A percentile compares a stretch with the other conserved stretches of the same genome.
Evolutionary conservation across 2,113 vertebrate species (phyloP).

Genomic region (Genyomyrus donnyi): DNA sequence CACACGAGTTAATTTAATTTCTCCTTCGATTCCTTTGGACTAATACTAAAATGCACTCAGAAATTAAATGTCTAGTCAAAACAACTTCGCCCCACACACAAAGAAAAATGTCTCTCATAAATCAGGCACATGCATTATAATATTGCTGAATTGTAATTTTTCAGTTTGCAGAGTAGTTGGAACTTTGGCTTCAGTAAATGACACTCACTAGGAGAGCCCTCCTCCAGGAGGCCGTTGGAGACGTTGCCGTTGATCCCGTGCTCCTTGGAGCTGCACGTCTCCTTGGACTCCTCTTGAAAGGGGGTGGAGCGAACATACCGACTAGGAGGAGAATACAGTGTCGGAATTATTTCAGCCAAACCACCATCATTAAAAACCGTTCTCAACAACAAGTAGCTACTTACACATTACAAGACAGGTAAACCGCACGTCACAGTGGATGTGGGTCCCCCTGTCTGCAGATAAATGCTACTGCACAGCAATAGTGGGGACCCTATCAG

Average conservation of each 20-base stretch:
- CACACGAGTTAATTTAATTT: background rate
- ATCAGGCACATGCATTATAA: background rate
- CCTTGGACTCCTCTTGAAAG: conserved; percentile 71
- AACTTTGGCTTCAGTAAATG: background rate
- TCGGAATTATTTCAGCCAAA: background rate
- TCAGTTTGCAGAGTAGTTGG: no score
- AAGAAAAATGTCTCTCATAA: background rate
- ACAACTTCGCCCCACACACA: background rate
- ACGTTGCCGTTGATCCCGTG: conserved; percentile 85
- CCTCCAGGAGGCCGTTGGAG: conserved; percentile 87
- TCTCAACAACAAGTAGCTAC: background rate
- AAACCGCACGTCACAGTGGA: background rate
- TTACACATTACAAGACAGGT: background rate
- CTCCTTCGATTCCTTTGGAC: background rate
- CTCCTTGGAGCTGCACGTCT: conserved; percentile 74
- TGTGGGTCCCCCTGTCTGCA: background rate
- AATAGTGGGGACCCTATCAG: background rate
- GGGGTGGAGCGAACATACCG: conserved; percentile 53
- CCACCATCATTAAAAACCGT: background rate
- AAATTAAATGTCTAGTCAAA: background rate
- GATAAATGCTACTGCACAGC: background rate
- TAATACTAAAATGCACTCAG: background rate
- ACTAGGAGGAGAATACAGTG: conserved; percentile 36
- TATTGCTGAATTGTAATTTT: background rate
- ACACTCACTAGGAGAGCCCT: conserved; percentile 89